Percentiles rank a stretch among this genome's conserved stretches.
phyloP scores from a whole-genome alignment of 2,797 vertebrate species.

The Pachyuromys duprasi region DNA sequence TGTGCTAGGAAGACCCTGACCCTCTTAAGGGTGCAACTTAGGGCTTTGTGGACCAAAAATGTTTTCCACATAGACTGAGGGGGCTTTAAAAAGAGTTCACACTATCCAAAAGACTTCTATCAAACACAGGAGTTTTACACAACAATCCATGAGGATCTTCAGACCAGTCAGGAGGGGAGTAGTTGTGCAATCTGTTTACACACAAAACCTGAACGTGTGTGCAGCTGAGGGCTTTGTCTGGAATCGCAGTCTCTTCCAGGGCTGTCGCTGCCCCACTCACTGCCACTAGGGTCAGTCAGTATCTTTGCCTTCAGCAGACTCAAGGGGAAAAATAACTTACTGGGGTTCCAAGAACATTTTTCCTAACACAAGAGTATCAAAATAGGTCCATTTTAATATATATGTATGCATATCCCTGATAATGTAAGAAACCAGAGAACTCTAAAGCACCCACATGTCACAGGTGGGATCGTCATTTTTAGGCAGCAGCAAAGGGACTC shows the following conservation, averaged over 20 bases:
- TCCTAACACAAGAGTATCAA: conserved; percentile 71
- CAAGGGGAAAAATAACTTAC: conserved; percentile 64
- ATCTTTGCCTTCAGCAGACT: conserved; percentile 62
- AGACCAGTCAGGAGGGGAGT: background rate
- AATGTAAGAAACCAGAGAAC: conserved; percentile 72
- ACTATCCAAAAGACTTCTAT: conserved; percentile 42
- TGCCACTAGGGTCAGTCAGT: background rate
- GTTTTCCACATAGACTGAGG: background rate
- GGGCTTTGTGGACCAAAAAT: background rate
- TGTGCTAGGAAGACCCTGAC: background rate
- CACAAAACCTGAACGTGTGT: background rate
- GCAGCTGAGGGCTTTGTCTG: background rate
- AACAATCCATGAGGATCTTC: conserved; percentile 33
- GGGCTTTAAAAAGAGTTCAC: conserved; percentile 9
- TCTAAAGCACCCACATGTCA: conserved; percentile 68
- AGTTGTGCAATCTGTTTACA: background rate
- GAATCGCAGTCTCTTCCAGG: background rate
- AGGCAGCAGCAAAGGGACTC: conserved; percentile 69
- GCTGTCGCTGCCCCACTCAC: background rate
- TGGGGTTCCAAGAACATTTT: conserved; percentile 69
- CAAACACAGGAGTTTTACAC: background rate
- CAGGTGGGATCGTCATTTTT: conserved; percentile 46
- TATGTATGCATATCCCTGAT: conserved; percentile 81
- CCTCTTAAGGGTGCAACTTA: background rate
- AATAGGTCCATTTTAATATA: conserved; percentile 77